Conservation (phyloP, 2,888 invertebrate species). For the Nephrocerus scutellatus region DNA sequence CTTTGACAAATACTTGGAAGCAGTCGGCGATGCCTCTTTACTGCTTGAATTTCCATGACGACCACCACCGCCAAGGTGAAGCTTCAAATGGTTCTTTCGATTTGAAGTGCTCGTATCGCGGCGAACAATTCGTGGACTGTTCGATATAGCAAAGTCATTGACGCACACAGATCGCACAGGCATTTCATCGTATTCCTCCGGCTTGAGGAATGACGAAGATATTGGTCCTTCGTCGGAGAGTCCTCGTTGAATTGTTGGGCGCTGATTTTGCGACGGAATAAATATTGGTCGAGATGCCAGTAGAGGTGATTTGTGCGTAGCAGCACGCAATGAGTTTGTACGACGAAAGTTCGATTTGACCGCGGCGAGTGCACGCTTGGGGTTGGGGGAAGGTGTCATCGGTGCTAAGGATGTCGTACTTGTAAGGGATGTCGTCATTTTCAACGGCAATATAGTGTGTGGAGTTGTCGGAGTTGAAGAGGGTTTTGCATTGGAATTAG, state of each 20-base stretch:
- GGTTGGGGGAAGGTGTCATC: conserved; percentile 29
- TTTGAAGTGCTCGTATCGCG: conserved; percentile 41
- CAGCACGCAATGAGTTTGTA: conserved; percentile 43
- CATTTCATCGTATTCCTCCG: conserved; percentile 48
- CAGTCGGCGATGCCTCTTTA: conserved; percentile 5
- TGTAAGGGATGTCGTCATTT: conserved; percentile 35
- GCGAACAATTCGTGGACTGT: conserved; percentile 41
- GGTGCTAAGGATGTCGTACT: conserved; percentile 22
- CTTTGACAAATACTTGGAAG: conserved; percentile 34
- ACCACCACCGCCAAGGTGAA: conserved; percentile 20
- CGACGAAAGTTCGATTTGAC: conserved; percentile 39
- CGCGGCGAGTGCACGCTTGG: conserved; percentile 26
- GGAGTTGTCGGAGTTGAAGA: too few species aligned
- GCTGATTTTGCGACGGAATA: conserved; percentile 37
- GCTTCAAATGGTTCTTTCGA: conserved; percentile 36
- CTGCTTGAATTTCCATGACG: conserved; percentile 5
- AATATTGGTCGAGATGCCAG: conserved; percentile 32
- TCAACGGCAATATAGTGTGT: too few species aligned
- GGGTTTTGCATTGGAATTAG: too few species aligned
- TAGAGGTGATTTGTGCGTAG: conserved; percentile 40
- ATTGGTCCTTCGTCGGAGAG: conserved; percentile 48
- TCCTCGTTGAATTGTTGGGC: conserved; percentile 46
- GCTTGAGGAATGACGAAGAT: conserved; percentile 45
- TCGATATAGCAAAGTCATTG: conserved; percentile 40
- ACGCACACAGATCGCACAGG: conserved; percentile 45